Evolutionary conservation across 2,888 invertebrate species (phyloP).

Genomic region (Conistra vaccinii): DNA sequence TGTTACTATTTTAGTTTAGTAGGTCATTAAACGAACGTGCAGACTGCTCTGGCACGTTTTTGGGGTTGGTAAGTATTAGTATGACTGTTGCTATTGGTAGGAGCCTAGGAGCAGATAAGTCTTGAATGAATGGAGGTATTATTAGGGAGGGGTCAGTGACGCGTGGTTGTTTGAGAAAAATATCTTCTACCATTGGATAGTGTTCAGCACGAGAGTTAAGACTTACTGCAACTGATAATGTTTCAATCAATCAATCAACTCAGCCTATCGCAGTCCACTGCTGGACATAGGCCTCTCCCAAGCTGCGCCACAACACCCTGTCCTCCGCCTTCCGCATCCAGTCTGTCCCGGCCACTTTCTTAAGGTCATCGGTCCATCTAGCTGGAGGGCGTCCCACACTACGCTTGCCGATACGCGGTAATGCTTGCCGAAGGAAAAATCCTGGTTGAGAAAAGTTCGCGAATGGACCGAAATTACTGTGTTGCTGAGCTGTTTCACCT

Average conservation of each 20-base stretch:
- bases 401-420: too few species aligned
- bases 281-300: too few species aligned
- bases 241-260: too few species aligned
- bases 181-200: background rate
- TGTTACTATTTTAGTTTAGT: slow-evolving; percentile 83
- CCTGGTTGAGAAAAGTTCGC: background rate
- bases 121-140: slow-evolving; percentile 24
- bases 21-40: slow-evolving; percentile 82
- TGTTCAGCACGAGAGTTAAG: background rate
- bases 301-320: too few species aligned
- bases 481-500: background rate
- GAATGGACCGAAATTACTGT: background rate
- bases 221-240: background rate
- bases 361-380: too few species aligned
- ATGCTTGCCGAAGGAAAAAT: background rate
- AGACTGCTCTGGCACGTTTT: slow-evolving; percentile 53
- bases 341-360: too few species aligned
- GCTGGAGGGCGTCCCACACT: too few species aligned
- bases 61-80: slow-evolving; percentile 55
- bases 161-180: background rate
- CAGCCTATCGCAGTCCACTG: too few species aligned
- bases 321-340: too few species aligned
- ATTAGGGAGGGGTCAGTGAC: slow-evolving; percentile 16
- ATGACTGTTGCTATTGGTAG: slow-evolving; percentile 24
- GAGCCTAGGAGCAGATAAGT: background rate